These are phyloP conservation scores for Strongylocentrotus purpuratus DNA, from an alignment of 35 echinoderm and acorn worm species.

Conservation along the genomic window DNA sequence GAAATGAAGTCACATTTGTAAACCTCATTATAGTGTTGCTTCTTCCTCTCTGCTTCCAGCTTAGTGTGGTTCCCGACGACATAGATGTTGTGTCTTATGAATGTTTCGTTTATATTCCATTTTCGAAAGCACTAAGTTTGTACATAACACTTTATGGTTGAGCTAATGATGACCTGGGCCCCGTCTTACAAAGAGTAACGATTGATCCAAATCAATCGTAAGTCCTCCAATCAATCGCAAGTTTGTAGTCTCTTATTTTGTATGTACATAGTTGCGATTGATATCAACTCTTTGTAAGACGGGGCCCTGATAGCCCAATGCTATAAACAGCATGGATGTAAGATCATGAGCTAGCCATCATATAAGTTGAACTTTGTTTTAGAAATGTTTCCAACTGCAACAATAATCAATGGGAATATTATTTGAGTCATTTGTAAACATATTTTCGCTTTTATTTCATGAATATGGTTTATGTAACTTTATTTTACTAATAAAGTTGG, in stretches of 20 bases:
- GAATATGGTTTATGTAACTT: not conserved
- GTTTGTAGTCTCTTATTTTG: too few species aligned
- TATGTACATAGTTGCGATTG: too few species aligned
- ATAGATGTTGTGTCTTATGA: not conserved
- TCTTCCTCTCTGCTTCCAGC: not conserved
- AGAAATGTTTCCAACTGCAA: not conserved
- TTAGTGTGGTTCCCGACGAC: not conserved
- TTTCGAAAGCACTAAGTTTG: not conserved
- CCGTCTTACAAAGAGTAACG: too few species aligned
- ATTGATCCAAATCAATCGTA: too few species aligned
- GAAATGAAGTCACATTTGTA: too few species aligned
- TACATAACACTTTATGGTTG: not conserved
- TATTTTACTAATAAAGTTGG: not conserved
- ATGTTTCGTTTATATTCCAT: not conserved
- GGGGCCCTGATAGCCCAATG: too few species aligned
- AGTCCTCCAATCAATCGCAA: too few species aligned
- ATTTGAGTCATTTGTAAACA: not conserved
- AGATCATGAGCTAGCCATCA: not conserved
- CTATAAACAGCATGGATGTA: too few species aligned
- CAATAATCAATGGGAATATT: not conserved
- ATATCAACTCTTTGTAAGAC: too few species aligned
- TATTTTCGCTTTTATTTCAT: not conserved
- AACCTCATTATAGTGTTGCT: not conserved
- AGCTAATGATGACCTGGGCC: not conserved
- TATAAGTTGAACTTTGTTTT: not conserved